phyloP scores from a whole-genome alignment of 2,888 invertebrate genomes.

The Agrochola circellaris region DNA sequence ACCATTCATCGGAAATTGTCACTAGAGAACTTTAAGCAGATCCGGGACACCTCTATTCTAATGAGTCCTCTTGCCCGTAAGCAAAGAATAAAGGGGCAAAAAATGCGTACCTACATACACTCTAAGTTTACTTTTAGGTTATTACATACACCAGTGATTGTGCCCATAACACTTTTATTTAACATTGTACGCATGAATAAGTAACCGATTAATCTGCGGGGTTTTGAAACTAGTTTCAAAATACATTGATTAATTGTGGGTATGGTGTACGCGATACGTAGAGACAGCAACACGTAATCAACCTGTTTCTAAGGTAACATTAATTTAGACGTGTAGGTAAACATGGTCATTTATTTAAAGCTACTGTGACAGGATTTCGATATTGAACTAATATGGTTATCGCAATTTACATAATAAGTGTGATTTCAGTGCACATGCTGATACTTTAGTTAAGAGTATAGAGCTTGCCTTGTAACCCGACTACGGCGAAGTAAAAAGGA shows the following conservation, averaged over 20 bases:
- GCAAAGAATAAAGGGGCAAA: constrained; percentile 29
- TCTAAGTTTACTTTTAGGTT: constrained; percentile 18
- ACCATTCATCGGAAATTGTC: constrained; percentile 21
- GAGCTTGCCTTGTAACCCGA: neutral
- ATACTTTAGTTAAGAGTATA: neutral
- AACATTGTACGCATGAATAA: constrained; percentile 60
- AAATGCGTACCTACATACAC: neutral
- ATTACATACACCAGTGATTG: constrained; percentile 18
- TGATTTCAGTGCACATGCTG: constrained; percentile 11
- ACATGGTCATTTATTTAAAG: constrained; percentile 50
- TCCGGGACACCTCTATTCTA: constrained; percentile 24
- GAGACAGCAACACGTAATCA: constrained; percentile 47
- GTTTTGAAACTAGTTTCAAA: constrained; percentile 66
- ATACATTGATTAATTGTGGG: constrained; percentile 65
- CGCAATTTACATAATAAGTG: constrained; percentile 25
- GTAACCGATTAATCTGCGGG: constrained; percentile 64
- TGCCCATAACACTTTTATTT: constrained; percentile 43
- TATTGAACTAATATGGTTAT: constrained; percentile 21
- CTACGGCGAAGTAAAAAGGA: no score
- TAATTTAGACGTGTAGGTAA: constrained; percentile 56
- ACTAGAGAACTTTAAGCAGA: constrained; percentile 7
- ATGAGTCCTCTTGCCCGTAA: neutral
- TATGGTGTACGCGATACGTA: constrained; percentile 24
- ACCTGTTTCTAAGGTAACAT: constrained; percentile 57
- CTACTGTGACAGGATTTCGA: constrained; percentile 41